Evolutionary conservation across 1,140 invertebrate genomes (phyloP), one percentile per base, ranked within the genome.

Genomic region (Drosophila pseudoobscura): DNA sequence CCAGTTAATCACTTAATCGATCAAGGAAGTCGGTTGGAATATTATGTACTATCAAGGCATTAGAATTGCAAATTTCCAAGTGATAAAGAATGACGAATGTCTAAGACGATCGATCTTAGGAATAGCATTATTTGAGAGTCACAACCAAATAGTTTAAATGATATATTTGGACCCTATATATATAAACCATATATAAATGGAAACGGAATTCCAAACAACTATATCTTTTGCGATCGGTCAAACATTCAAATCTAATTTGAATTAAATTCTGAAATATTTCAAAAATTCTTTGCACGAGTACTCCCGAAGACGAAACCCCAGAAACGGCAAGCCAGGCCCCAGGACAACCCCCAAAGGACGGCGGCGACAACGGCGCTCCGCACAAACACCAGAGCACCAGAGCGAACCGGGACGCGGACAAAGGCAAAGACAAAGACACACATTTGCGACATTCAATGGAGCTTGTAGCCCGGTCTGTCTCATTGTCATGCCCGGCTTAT

Each of bases 401-500:
- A 41, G 15, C 72, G 84, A 78, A 79, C 83, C 47, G 71, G 63
- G 26, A 75, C 64, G 47, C 47, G 49, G 39, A 56, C 54, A 66
- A 41, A 54, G 49, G 55, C 60, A 39, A 29, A 51, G 41, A 61
- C 45, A 55, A 57, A 55, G 24, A 55, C 60, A 59, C 52, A 71
- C 60, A 78, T 62, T 78, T 57, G 52, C 39, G 77, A 79, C 71
- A 79, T 89, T 68, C 71, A 70, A 74, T 71, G 84, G 54, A 35
- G 31, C 43, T 53, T 13, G 63, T 53, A 58, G 47, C 60, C 62
- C 57, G 62, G 54, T 65, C 60, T 74, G 79, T 68, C 66, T 75
- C 83, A 88, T 88, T 88, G 83, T 88, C 79, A 88, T 88, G 83
- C 78, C 78, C 70, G 47, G 78, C 88, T 79, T 90, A 90, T 89